Conservation (phyloP, 2,797 vertebrate species). For the Spondyliosoma cantharus region DNA sequence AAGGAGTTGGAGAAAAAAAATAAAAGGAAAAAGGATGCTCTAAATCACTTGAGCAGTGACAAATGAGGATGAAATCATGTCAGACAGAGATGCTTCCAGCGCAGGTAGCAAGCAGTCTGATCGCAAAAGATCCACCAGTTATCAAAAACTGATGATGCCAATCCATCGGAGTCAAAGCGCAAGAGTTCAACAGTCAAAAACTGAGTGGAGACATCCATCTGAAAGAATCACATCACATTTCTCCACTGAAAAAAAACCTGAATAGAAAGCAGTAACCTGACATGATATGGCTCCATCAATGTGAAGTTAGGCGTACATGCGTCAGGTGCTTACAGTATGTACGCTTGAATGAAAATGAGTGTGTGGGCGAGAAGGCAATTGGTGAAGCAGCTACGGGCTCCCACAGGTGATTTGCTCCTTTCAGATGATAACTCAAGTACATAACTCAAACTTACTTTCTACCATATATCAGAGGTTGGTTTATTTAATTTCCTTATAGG, state of each 20-base stretch:
- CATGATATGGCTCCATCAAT: background rate
- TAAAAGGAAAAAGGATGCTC: background rate
- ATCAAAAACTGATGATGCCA: background rate
- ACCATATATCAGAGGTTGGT: no score
- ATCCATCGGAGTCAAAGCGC: constrained; percentile 8
- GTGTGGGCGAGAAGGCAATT: background rate
- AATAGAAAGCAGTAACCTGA: background rate
- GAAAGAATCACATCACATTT: background rate
- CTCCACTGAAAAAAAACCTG: background rate
- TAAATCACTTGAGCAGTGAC: constrained; percentile 24
- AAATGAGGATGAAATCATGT: constrained; percentile 22
- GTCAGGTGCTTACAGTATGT: no score
- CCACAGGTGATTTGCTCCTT: background rate
- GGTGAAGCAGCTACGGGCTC: background rate
- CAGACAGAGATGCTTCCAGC: constrained; percentile 18
- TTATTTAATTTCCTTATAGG: no score
- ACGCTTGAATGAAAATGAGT: background rate
- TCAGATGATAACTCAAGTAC: background rate
- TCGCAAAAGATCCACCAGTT: constrained; percentile 13
- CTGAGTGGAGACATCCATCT: background rate
- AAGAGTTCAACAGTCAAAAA: constrained; percentile 13
- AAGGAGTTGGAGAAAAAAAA: constrained; percentile 11
- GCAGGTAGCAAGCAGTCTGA: constrained; percentile 14
- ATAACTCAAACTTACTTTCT: no score
- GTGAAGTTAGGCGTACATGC: no score